These are phyloP conservation scores for Philopotamus ludificatus DNA, from an alignment of 1,140 invertebrate genomes.

Conservation along the genomic window DNA sequence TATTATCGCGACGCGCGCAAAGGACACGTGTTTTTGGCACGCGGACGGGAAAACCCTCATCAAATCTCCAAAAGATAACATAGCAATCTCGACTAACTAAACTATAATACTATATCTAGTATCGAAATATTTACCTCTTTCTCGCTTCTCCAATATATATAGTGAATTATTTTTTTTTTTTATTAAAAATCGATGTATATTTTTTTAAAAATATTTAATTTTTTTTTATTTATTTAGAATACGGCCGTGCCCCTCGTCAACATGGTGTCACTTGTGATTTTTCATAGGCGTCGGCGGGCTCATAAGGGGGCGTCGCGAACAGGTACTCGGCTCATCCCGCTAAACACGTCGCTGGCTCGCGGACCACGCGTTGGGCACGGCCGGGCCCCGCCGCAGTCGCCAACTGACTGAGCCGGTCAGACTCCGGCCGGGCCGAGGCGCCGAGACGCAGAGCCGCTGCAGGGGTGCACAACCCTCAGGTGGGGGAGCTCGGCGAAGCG, in stretches of 20 bases:
- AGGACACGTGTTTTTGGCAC: no score
- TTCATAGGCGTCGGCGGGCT: not conserved
- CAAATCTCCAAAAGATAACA: no score
- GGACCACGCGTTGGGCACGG: slow-evolving; percentile 1
- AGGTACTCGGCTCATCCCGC: no score
- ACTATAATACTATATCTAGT: no score
- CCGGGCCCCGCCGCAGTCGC: slow-evolving; percentile 15
- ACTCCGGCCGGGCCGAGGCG: not conserved
- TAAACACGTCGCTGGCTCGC: not conserved
- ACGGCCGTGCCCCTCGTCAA: not conserved
- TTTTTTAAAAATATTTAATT: not conserved
- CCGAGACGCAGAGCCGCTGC: not conserved
- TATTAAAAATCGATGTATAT: not conserved
- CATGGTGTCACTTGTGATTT: not conserved
- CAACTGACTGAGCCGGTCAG: slow-evolving; percentile 9
- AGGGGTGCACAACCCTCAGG: not conserved
- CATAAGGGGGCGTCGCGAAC: no score
- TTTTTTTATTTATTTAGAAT: not conserved
- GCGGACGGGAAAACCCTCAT: no score
- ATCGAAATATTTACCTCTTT: no score
- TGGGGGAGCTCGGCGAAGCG: no score
- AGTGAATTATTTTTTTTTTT: no score
- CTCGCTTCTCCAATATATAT: no score
- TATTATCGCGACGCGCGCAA: no score
- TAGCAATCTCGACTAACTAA: no score